These are phyloP conservation scores for Hypothenemus hampei DNA, from an alignment of 1,140 invertebrate genomes.

Conservation along the genomic window DNA sequence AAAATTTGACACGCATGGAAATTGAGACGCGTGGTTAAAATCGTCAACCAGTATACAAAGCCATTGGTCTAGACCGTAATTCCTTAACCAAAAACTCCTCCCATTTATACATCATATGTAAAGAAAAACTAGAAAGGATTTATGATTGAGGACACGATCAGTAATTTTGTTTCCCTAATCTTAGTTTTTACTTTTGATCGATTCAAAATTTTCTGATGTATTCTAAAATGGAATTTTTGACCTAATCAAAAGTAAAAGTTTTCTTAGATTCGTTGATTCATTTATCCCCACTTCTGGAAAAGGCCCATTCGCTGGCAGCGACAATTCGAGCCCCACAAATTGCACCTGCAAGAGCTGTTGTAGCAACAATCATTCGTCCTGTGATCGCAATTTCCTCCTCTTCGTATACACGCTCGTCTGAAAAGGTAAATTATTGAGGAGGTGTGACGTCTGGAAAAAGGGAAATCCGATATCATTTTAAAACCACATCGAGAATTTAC, in stretches of 20 bases:
- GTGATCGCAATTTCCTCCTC: slow-evolving; percentile 78
- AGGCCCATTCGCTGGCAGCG: slow-evolving; percentile 82
- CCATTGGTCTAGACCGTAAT: slow-evolving; percentile 26
- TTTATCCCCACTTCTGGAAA: slow-evolving; percentile 86
- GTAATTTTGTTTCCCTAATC: no score
- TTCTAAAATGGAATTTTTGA: no score
- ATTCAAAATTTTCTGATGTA: no score
- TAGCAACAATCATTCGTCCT: slow-evolving; percentile 81
- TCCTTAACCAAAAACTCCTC: no score
- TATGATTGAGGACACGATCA: no score
- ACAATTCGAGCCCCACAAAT: slow-evolving; percentile 87
- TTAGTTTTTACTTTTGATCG: no score
- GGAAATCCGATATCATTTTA: slow-evolving; percentile 47
- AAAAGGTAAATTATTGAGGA: slow-evolving; percentile 81
- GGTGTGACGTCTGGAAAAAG: slow-evolving; percentile 60
- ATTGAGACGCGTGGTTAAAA: no score
- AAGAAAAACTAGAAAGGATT: no score
- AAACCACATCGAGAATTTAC: no score
- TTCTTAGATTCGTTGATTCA: no score
- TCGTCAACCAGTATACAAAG: slow-evolving; percentile 26
- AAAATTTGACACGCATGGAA: neutral
- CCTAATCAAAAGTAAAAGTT: no score
- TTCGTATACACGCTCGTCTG: slow-evolving; percentile 76
- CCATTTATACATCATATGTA: no score
- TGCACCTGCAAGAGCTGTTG: slow-evolving; percentile 81